These are phyloP conservation scores for Drosophila peninsularis DNA, from an alignment of 2,888 invertebrate species.

Conservation along the genomic window DNA sequence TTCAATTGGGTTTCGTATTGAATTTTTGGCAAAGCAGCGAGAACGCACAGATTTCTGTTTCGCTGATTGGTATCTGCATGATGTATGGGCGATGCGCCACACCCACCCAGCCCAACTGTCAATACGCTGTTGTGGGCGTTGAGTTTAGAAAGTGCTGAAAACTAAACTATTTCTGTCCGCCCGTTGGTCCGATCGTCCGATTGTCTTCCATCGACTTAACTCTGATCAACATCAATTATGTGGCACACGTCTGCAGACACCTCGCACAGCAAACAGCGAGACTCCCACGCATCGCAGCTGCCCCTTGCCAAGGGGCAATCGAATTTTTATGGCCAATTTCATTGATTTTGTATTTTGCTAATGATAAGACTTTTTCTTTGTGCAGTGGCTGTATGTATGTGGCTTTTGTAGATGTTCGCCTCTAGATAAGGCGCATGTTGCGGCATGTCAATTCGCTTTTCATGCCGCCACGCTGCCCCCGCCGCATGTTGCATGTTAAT, in stretches of 20 bases:
- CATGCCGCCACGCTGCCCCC: constrained; percentile 34
- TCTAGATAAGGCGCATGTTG: constrained; percentile 61
- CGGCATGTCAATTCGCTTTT: constrained; percentile 71
- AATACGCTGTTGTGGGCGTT: constrained; percentile 4
- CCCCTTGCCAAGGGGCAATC: constrained; percentile 43
- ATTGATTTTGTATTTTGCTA: constrained; percentile 78
- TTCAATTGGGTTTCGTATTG: constrained; percentile 51
- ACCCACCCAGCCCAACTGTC: constrained; percentile 42
- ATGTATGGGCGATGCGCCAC: constrained; percentile 56
- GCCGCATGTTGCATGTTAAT: constrained; percentile 60
- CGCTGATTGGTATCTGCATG: constrained; percentile 69
- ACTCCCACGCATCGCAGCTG: constrained; percentile 64
- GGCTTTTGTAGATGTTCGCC: constrained; percentile 29
- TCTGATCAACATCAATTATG: constrained; percentile 67
- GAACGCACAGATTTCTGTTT: constrained; percentile 42
- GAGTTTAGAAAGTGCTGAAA: constrained; percentile 70
- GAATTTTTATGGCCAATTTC: constrained; percentile 77
- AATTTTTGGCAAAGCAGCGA: constrained; percentile 49
- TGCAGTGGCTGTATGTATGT: not conserved
- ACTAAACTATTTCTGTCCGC: constrained; percentile 70
- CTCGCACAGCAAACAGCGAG: constrained; percentile 28
- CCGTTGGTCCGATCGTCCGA: not conserved
- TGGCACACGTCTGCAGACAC: constrained; percentile 72
- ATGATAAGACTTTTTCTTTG: constrained; percentile 67
- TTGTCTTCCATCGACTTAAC: not conserved